Base-by-base conservation (phyloP, 1,140 invertebrate genomes). In the Cotesia typhae region DNA sequence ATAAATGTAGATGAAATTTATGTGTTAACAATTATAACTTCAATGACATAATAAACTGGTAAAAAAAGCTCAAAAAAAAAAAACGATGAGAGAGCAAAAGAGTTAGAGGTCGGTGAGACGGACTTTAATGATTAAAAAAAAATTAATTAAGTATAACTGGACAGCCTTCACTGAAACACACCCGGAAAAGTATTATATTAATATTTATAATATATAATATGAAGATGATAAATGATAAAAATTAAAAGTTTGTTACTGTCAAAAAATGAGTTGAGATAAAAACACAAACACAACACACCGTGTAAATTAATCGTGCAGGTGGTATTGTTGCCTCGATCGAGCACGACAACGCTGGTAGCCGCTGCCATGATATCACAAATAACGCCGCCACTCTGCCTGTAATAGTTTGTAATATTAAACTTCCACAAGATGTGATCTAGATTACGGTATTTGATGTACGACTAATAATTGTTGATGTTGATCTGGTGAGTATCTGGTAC, bases 241-340 rank as follows among this genome's bases (percentile, higher is more conserved):
- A 0, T 10, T 12, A n/a, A 12, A 52, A 63, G 3, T 9, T 63
- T 4, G 12, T 36, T 37, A 53, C 6, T 36, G 28, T 28, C 28
- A 28, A 28, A 53, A 14, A 68, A 7, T 67, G n/a, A 47, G 10
- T 47, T 47, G 41, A 9, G 41, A 28, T 35, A 66, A 17, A 65
- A 70, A 66, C 51, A 69, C 57, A 70, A 67, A 37, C 10, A 69
- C 4, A 60, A 89, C 92, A 92, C 90, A 95, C 94, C 94, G 88
- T 96, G 95, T 89, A 96, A 90, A 90, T 96, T 96, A 85, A 96
- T 94, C 81, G 95, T 96, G 88, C 94, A 96, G 84, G 95, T 96
- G 85, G 95, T 96, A 89, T 96, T 96, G 88, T 96, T 96, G 85
- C 95, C 95, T 87, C 95, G 92, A 89, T 96, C 95, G 82, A 96